A percentile compares a stretch with the other conserved stretches of the same genome.
These are phyloP conservation scores for Phrynocephalus vlangalii DNA, from an alignment of 2,797 vertebrate genomes.

Conservation along the genomic window DNA sequence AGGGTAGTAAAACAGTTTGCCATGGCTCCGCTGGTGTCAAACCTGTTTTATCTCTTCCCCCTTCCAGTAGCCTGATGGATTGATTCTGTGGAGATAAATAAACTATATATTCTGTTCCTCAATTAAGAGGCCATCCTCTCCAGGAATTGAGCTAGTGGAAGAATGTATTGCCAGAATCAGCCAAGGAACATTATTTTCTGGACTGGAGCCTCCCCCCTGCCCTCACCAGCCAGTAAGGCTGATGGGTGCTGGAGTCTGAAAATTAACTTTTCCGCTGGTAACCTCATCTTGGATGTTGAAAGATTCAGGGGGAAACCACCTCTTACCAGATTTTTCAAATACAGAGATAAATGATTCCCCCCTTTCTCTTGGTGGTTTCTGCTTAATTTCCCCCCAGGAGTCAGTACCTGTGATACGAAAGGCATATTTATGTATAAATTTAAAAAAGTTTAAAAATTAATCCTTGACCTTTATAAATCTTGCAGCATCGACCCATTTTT, in stretches of 20 bases:
- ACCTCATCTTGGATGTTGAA: not conserved
- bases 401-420: constrained; percentile 18
- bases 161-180: not conserved
- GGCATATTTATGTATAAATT: constrained; percentile 21
- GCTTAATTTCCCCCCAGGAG: not conserved
- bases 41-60: not conserved
- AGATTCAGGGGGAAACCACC: not conserved
- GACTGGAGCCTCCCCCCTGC: not conserved
- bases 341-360: constrained; percentile 20
- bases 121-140: not conserved
- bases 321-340: not conserved
- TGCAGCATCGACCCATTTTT: not conserved
- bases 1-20: too few species aligned
- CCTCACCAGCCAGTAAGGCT: not conserved
- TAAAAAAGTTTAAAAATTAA: constrained; percentile 27
- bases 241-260: not conserved
- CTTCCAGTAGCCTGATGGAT: not conserved
- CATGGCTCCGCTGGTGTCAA: not conserved
- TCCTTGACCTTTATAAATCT: constrained; percentile 18
- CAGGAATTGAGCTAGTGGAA: not conserved
- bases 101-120: too few species aligned
- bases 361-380: not conserved
- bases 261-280: not conserved
- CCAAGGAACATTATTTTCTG: too few species aligned
- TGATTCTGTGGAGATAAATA: not conserved